Base-by-base conservation (phyloP, 2,888 invertebrate species). In the Oscheius sp. region DNA sequence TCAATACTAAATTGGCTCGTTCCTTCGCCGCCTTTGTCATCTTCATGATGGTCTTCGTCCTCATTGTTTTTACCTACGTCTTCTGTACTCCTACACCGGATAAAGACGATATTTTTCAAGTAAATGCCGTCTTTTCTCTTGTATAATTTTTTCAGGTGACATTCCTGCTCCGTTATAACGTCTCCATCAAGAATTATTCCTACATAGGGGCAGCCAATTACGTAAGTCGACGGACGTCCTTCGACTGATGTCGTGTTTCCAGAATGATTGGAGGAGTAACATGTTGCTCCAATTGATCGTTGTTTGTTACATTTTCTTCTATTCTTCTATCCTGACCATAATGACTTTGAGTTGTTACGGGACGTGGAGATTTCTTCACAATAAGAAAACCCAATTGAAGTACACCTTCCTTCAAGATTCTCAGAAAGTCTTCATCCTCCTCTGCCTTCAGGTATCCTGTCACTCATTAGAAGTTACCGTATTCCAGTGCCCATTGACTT, bases 401-500 rank as follows among this genome's bases (percentile, higher is more conserved):
- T 55, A 55, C 25, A 55, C 55, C 25, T 55, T 55, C 55, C 55
- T 55, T 6, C 55, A 55, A 21, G 55, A 55, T 55, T 55, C 55
- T 5, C 16, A 25, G 55, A 55, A 55, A 55, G 55, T 55, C 23
- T 55, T 55, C 25, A 55, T 55, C 21, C 13, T 55, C 18, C 55
- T 55, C 2, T 55, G 21, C 21, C 55, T 55, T 25, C 55, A 55
- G 55, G 49, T 49, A 7, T 16, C 16, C 21, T 49, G 2, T 16
- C 16, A 3, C 16, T 18, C 16, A 5, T 49, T 21, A 13, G 13
- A 2, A 49, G 3, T 5, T 49, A 3, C 35, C 35, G 35, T 35
- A 3, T 35, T 35, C 35, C 21, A 49, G 49, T 16, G 16, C 5
- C 55, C 55, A 23, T 55, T 55, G 55, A 55, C 55, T 13, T 55